Evolutionary conservation across 2,888 invertebrate species (phyloP), one percentile per base, ranked within the genome.

Genomic region (Lasioglossum villosulum): DNA sequence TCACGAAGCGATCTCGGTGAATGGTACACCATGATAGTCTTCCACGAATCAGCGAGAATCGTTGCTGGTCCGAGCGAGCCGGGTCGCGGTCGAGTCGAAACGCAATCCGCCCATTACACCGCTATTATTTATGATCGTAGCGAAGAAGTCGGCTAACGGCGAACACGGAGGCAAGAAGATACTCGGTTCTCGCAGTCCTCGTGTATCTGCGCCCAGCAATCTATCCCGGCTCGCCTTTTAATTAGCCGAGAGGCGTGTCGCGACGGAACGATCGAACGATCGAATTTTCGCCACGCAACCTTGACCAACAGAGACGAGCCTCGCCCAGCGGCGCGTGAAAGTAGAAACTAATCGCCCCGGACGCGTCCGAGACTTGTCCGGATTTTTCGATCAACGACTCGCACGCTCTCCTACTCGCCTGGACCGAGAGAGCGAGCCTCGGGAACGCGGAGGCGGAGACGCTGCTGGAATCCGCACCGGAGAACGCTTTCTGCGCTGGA

Each of bases 331-430:
- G n/a, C 73, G 78, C 76, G 82, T 37, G 68, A 87, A 86, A 86
- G 85, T 81, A 76, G 77, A 79, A 82, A 85, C 79, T 71, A 83
- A 88, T 85, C 83, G 52, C 23, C 12, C 83, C 72, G 39, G 42
- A 87, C 83, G 88, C 90, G 90, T 90, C 91, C 91, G 92, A 92
- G 92, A 91, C 92, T 93, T 93, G 52, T 92, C 92, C 83, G 89
- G 91, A 94, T 94, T 94, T 94, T 94, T 94, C 63, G 63, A 63
- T 30, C 27, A 91, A 93, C 92, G 92, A 93, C 92, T 27, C 59
- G 16, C 66, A 30, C 56, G 68, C 39, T 68, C 34, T 34, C 68
- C 34, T 37, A 8, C 34, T 30, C 34, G 30, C 19, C 45, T 1
- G 56, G 76, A 79, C 48, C 74, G 52, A 68, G 39, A 52, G 70